A percentile compares a stretch with the other conserved stretches of the same genome.
These are phyloP conservation scores for Procambarus virginalis DNA, from an alignment of 1,140 invertebrate species.

Conservation along the genomic window DNA sequence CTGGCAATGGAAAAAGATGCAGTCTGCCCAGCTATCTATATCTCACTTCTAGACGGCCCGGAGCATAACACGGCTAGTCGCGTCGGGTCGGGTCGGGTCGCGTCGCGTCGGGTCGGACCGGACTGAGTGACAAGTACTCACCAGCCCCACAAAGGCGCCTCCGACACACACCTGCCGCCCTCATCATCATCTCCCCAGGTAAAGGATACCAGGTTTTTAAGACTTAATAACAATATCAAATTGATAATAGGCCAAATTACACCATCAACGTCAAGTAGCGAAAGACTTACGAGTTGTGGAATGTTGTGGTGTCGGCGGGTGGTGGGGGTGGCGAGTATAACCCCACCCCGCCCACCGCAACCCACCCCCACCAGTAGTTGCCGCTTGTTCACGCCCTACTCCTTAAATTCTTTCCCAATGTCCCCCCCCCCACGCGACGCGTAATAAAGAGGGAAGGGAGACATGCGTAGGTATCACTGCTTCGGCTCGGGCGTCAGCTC, in stretches of 20 bases:
- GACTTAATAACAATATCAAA: conserved; percentile 50
- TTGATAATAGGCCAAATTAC: conserved; percentile 44
- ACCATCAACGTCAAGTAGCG: conserved; percentile 35
- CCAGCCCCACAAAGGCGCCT: background rate
- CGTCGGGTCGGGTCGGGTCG: too few species aligned
- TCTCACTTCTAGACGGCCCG: background rate
- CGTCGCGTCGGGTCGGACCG: too few species aligned
- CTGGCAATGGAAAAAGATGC: too few species aligned
- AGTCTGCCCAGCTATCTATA: too few species aligned
- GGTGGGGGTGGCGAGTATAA: background rate
- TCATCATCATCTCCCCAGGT: background rate
- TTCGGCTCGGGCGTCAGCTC: too few species aligned
- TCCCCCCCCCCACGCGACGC: background rate
- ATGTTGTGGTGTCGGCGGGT: too few species aligned
- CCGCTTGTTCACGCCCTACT: conserved; percentile 15
- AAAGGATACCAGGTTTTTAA: background rate
- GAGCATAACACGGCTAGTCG: background rate
- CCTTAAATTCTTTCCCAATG: conserved; percentile 1
- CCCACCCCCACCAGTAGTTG: conserved; percentile 7
- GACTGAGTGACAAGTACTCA: too few species aligned
- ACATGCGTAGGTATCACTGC: too few species aligned
- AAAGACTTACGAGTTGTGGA: background rate
- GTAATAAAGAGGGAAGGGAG: background rate
- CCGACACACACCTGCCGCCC: background rate
- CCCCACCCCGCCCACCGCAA: background rate